Base-by-base conservation (phyloP, 2,888 invertebrate species). In the Perithous albicinctus region DNA sequence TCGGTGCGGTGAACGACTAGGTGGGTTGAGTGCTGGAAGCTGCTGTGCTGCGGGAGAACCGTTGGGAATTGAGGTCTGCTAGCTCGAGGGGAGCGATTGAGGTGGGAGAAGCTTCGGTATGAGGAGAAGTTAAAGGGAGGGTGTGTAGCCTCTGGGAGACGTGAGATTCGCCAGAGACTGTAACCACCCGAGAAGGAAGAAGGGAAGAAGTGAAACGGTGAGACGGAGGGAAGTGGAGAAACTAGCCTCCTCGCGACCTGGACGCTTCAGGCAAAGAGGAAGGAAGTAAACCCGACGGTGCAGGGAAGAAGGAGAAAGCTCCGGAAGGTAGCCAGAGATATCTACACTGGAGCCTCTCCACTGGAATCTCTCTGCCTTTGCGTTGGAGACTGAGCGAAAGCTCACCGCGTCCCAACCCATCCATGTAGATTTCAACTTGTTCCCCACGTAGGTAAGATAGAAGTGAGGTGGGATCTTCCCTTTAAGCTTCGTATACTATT, bases 361-460 rank as follows among this genome's bases (percentile, higher is more conserved):
- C 12, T 54, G 48, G 23, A 23, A 23, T 29, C n/a, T 12, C 29
- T n/a, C n/a, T 29, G n/a, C 10, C 8, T 51, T 35, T n/a, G n/a
- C 10, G 35, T 51, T 67, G 66, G 46, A 61, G 76, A 80, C 75
- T 72, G 67, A 64, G 59, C 64, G 80, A 72, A 64, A 80, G 64
- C 80, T 76, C 64, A n/a, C n/a, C n/a, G n/a, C n/a, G 69, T 66
- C 66, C 75, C 20, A 7, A 48, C 51, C 56, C 41, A 41, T 43
- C 69, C 43, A 77, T 77, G 77, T 56, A 78, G 74, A 75, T 80
- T 83, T 64, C 32, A 80, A 83, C 77, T 83, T 78, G 73, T 51
- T 43, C 41, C 6, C n/a, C 38, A 23, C 54, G 23, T 35, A 35
- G 54, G 23, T 15, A 20, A n/a, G 23, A 20, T 15, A 23, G 38